Evolutionary conservation across 2,888 invertebrate species (phyloP).

Genomic region (Scrobipalpa costella): DNA sequence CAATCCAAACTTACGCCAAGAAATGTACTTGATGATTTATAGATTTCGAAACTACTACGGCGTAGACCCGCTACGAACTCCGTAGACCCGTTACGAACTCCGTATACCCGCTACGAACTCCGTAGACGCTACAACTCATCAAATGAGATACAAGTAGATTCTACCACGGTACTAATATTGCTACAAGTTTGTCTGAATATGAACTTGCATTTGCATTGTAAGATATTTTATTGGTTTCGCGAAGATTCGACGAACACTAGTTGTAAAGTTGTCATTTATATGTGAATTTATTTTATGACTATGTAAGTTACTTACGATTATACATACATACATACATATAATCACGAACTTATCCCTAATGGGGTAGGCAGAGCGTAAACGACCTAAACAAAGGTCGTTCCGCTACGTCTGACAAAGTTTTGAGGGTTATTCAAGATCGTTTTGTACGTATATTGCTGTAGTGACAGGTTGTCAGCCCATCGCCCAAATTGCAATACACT

Average conservation of each 20-base stretch:
- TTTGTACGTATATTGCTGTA: too few relatives aligned
- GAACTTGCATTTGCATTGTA: neutral
- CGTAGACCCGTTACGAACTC: slow-evolving; percentile 4
- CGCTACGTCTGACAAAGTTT: too few relatives aligned
- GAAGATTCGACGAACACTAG: neutral
- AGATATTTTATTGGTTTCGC: neutral
- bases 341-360: too few relatives aligned
- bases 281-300: too few relatives aligned
- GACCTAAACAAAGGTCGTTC: too few relatives aligned
- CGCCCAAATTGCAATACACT: too few relatives aligned
- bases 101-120: neutral
- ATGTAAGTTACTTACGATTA: too few relatives aligned
- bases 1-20: neutral
- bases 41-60: neutral
- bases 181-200: neutral
- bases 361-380: too few relatives aligned
- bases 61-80: slow-evolving; percentile 18
- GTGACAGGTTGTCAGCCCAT: too few relatives aligned
- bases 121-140: neutral
- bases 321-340: too few relatives aligned
- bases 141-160: neutral
- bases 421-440: too few relatives aligned
- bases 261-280: too few relatives aligned
- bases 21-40: neutral
- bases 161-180: neutral